phyloP scores from a whole-genome alignment of 2,888 invertebrate species.

The Synergus itoensis region DNA sequence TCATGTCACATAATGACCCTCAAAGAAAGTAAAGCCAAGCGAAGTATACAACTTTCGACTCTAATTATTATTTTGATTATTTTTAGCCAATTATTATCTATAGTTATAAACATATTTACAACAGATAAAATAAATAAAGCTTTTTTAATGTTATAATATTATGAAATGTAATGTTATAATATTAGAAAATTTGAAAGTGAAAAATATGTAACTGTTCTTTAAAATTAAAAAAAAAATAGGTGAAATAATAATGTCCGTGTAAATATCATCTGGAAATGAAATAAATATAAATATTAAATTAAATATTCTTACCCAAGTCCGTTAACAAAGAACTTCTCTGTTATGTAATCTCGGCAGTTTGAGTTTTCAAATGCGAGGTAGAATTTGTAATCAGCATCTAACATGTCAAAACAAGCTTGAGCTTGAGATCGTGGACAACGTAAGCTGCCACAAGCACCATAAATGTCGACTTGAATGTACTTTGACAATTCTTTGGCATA shows the following conservation, averaged over 20 bases:
- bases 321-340: constrained; percentile 98
- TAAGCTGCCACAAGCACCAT: constrained; percentile 92
- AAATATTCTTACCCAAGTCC: constrained; percentile 88
- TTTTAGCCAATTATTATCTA: neutral
- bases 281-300: too few relatives aligned
- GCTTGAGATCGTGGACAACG: constrained; percentile 90
- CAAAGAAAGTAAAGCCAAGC: neutral
- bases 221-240: too few relatives aligned
- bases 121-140: too few relatives aligned
- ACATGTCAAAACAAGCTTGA: constrained; percentile 92
- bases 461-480: constrained; percentile 93
- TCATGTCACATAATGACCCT: neutral
- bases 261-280: too few relatives aligned
- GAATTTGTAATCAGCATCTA: constrained; percentile 96
- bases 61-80: neutral
- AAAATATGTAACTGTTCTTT: too few relatives aligned
- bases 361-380: constrained; percentile 98
- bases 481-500: constrained; percentile 93
- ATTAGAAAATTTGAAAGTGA: too few relatives aligned
- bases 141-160: too few relatives aligned
- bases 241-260: too few relatives aligned
- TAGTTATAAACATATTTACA: neutral
- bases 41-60: neutral
- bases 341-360: constrained; percentile 96
- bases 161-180: too few relatives aligned